A percentile compares a stretch with the other conserved stretches of the same genome.
Conservation (phyloP, 2,113 vertebrate species). For the Cettia cetti region DNA sequence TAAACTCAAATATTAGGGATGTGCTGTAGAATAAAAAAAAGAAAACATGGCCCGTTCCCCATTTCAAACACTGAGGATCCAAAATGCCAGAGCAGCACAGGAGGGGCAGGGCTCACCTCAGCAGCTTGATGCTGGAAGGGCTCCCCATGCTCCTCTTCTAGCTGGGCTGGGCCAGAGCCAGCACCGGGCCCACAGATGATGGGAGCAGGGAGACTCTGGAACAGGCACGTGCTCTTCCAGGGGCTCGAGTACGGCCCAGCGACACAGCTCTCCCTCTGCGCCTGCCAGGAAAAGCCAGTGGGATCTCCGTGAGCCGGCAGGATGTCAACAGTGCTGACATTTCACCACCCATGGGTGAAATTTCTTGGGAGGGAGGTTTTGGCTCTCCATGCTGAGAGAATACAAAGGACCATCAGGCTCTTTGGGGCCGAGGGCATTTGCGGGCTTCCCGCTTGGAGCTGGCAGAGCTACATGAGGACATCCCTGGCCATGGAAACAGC, state of each 20-base stretch:
- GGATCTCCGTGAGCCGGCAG: fast-evolving
- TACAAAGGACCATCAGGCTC: background rate
- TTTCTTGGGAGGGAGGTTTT: background rate
- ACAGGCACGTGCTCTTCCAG: conserved; percentile 54
- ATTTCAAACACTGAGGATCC: fast-evolving
- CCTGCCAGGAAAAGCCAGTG: conserved; percentile 21
- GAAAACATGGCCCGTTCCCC: fast-evolving
- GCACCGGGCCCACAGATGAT: conserved; percentile 26
- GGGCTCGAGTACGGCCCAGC: conserved; percentile 27
- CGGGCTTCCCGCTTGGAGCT: fast-evolving
- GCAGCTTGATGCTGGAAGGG: conserved; percentile 58
- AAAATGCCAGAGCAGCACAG: fast-evolving
- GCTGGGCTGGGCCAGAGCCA: background rate
- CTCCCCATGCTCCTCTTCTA: background rate
- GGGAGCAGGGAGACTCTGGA: conserved; percentile 29
- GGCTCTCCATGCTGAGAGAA: fast-evolving
- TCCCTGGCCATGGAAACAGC: background rate
- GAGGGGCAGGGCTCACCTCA: conserved; percentile 59
- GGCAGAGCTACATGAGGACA: background rate
- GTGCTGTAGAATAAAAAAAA: background rate
- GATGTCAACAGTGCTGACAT: background rate
- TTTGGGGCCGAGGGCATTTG: background rate
- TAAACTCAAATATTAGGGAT: background rate
- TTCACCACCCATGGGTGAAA: background rate
- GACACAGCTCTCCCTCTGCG: conserved; percentile 58